Percentiles rank a stretch among this genome's conserved stretches.
phyloP scores from a whole-genome alignment of 2,113 vertebrate species.

The Prietella phreatophila region DNA sequence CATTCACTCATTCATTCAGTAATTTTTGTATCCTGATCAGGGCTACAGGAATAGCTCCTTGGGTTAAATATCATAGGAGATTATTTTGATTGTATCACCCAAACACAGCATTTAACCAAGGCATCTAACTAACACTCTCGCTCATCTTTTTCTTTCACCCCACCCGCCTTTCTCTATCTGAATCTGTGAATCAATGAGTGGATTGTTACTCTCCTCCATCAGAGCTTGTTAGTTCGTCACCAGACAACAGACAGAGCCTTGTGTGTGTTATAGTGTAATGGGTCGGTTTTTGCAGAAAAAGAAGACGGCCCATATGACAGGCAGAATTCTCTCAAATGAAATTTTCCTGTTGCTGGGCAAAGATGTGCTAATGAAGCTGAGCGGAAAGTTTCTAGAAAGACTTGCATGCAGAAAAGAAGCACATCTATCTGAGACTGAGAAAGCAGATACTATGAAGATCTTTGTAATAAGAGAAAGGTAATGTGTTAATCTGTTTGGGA shows the following conservation, averaged over 20 bases:
- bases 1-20: not conserved
- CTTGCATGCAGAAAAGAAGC: not conserved
- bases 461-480: slow-evolving; percentile 29
- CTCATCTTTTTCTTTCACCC: slow-evolving; percentile 1
- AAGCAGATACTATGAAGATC: slow-evolving; percentile 24
- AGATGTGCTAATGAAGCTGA: slow-evolving; percentile 35
- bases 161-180: not conserved
- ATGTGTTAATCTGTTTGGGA: not conserved
- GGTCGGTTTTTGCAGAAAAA: slow-evolving; percentile 6
- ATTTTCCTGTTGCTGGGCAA: slow-evolving; percentile 19
- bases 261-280: slow-evolving; percentile 25
- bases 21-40: not conserved
- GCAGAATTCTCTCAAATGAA: slow-evolving; percentile 1
- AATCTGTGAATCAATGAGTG: not conserved
- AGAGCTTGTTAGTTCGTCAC: slow-evolving; percentile 33
- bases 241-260: not conserved
- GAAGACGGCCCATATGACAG: slow-evolving; percentile 19
- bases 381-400: slow-evolving; percentile 22
- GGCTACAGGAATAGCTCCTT: not conserved
- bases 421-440: slow-evolving; percentile 12
- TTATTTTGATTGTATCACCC: not conserved
- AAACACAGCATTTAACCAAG: not conserved
- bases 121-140: not conserved
- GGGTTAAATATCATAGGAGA: not conserved
- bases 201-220: slow-evolving; percentile 25